These are phyloP conservation scores for Ylistrum balloti DNA, from an alignment of 1,140 invertebrate species.

Conservation along the genomic window DNA sequence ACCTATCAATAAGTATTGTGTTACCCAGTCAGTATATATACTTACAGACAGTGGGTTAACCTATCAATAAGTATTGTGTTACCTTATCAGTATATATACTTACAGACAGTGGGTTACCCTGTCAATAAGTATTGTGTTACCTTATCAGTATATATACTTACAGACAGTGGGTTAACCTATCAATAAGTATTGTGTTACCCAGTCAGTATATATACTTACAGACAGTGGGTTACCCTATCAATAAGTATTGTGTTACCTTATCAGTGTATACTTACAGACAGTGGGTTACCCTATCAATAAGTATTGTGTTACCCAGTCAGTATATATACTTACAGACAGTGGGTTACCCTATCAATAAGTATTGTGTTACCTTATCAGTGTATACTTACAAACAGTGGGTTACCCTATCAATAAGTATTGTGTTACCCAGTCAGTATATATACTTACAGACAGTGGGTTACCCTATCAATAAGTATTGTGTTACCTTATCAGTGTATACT, in stretches of 20 bases:
- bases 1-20: neutral
- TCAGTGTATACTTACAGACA: neutral
- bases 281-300: neutral
- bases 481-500: neutral
- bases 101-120: neutral
- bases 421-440: no score
- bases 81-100: no score
- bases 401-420: constrained; percentile 73
- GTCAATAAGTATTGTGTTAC: no score
- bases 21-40: no score
- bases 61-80: no score
- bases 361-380: no score
- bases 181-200: no score
- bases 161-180: neutral
- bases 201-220: neutral
- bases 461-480: neutral
- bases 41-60: neutral
- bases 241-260: no score
- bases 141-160: neutral
- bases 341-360: neutral
- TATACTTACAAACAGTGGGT: constrained; percentile 78
- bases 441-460: constrained; percentile 1
- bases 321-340: neutral
- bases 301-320: no score
- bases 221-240: neutral